Percentiles rank a stretch among this genome's conserved stretches.
Conservation (phyloP, 2,797 vertebrate genomes). For the Rhinoraja longicauda region DNA sequence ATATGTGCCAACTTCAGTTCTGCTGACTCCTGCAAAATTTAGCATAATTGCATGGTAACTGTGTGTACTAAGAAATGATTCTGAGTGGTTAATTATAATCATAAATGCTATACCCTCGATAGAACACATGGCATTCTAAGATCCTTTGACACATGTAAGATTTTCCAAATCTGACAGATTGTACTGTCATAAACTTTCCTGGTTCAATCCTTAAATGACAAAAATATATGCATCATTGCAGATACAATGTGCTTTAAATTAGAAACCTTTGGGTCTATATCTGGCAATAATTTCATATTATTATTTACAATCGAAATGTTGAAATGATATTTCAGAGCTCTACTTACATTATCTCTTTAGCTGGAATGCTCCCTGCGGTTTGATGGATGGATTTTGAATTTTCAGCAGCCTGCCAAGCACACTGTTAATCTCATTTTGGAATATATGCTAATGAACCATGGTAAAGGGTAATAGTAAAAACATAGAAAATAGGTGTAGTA, state of each 20-base stretch:
- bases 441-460: constrained; percentile 49
- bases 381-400: constrained; percentile 67
- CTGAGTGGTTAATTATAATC: constrained; percentile 2
- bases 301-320: constrained; percentile 39
- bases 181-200: constrained; percentile 1
- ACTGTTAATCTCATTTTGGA: constrained; percentile 64
- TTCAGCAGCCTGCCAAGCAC: constrained; percentile 57
- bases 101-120: background rate
- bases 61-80: background rate
- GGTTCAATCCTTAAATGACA: background rate
- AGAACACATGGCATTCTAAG: background rate
- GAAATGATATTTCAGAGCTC: constrained; percentile 44
- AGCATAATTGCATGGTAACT: constrained; percentile 16
- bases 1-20: background rate
- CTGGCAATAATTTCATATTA: background rate
- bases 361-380: constrained; percentile 50
- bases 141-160: background rate
- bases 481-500: too few species aligned
- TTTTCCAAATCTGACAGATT: background rate
- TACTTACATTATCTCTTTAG: constrained; percentile 42
- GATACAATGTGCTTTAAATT: background rate
- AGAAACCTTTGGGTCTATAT: background rate
- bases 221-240: background rate
- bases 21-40: background rate
- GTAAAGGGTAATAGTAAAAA: constrained; percentile 53